A percentile compares a stretch with the other conserved stretches of the same genome.
Conservation (phyloP, 2,113 vertebrate species). For the Rhinoderma darwinii region DNA sequence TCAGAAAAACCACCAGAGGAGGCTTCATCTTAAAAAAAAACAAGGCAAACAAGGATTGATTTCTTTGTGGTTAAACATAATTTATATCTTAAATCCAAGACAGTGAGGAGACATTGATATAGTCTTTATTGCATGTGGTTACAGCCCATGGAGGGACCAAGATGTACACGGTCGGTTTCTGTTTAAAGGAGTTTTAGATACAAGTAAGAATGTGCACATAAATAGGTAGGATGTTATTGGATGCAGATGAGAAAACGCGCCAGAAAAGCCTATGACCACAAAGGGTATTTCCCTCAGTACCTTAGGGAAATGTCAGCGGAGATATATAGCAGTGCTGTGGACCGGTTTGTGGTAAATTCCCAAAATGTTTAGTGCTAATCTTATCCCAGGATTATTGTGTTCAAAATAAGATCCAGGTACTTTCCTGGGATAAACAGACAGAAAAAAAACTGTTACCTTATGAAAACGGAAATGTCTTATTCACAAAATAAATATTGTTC, state of each 20-base stretch:
- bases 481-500: background rate
- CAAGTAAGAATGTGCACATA: slow-evolving; percentile 8
- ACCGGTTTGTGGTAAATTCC: slow-evolving; percentile 6
- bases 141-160: background rate
- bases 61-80: background rate
- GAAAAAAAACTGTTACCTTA: background rate
- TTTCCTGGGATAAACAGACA: background rate
- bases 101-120: slow-evolving; percentile 11
- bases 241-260: slow-evolving; percentile 12
- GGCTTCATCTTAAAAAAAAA: background rate
- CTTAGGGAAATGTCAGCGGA: background rate
- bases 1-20: background rate
- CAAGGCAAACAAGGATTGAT: background rate
- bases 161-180: background rate
- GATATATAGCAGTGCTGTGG: slow-evolving; percentile 24
- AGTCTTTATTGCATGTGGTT: background rate
- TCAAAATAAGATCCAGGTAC: background rate
- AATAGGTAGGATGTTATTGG: slow-evolving; percentile 13
- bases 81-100: background rate
- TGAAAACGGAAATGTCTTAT: background rate
- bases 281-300: slow-evolving; percentile 16
- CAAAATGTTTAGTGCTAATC: slow-evolving; percentile 8
- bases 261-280: background rate
- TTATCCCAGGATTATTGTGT: slow-evolving; percentile 9
- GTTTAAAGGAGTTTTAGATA: background rate